phyloP scores from a whole-genome alignment of 2,113 vertebrate species.

The Oncorhynchus mykiss region DNA sequence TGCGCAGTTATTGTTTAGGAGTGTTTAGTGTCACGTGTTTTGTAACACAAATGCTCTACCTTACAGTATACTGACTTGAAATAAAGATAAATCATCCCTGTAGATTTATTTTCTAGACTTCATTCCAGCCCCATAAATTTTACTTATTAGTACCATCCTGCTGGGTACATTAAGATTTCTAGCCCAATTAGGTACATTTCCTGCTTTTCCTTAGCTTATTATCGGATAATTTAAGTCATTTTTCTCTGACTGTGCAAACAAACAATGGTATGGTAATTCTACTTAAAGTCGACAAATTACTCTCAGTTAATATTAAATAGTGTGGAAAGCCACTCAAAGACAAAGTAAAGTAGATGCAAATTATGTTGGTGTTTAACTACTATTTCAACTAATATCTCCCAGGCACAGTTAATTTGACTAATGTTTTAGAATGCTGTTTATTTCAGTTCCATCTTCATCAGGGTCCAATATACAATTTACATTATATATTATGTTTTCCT shows the following conservation, averaged over 20 bases:
- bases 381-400: neutral
- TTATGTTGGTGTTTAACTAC: neutral
- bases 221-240: slow-evolving; percentile 29
- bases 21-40: neutral
- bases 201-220: slow-evolving; percentile 22
- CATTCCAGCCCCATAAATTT: slow-evolving; percentile 29
- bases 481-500: neutral
- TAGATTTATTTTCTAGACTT: slow-evolving; percentile 24
- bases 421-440: neutral
- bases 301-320: slow-evolving; percentile 28
- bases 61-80: neutral
- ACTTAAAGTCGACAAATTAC: slow-evolving; percentile 38
- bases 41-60: slow-evolving; percentile 6
- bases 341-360: neutral
- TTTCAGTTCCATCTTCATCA: neutral
- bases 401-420: neutral
- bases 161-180: slow-evolving; percentile 47
- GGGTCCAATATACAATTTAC: neutral
- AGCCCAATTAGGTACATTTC: slow-evolving; percentile 51
- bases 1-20: neutral
- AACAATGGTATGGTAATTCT: slow-evolving; percentile 31
- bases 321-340: neutral
- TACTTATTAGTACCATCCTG: slow-evolving; percentile 50
- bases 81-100: slow-evolving; percentile 14
- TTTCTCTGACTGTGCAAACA: slow-evolving; percentile 31